Evolutionary conservation across 1,140 invertebrate genomes (phyloP).

Genomic region (Drosophila orena): DNA sequence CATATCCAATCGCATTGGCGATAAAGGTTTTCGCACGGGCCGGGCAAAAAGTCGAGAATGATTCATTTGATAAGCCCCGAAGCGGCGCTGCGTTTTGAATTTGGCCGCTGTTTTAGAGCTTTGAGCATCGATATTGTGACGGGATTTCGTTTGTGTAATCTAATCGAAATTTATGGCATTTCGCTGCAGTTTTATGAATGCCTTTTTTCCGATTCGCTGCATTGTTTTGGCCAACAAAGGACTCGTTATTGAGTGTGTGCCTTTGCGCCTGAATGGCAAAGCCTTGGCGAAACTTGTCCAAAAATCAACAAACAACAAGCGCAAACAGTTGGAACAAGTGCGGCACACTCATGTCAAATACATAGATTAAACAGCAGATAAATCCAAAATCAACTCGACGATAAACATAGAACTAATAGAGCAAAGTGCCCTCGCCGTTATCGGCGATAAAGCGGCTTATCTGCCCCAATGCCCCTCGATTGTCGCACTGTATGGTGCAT

Average conservation of each 20-base stretch:
- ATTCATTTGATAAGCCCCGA: conserved; percentile 51
- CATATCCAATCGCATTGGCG: conserved; percentile 58
- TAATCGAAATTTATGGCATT: conserved; percentile 77
- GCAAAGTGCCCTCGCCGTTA: conserved; percentile 55
- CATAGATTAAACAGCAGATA: conserved; percentile 79
- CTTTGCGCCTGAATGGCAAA: conserved; percentile 2
- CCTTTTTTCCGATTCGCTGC: conserved; percentile 8
- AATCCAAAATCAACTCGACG: conserved; percentile 73
- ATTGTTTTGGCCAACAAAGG: conserved; percentile 34
- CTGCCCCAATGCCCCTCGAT: conserved; percentile 12
- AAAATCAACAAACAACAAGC: conserved; percentile 64
- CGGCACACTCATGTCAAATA: conserved; percentile 74
- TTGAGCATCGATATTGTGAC: conserved; percentile 61
- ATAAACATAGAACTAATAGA: conserved; percentile 69
- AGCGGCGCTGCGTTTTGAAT: conserved; percentile 40
- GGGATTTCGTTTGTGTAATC: conserved; percentile 74
- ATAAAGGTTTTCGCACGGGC: conserved; percentile 40
- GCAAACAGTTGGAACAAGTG: conserved; percentile 72
- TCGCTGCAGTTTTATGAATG: conserved; percentile 62
- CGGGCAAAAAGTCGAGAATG: conserved; percentile 46
- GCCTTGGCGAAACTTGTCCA: conserved; percentile 48
- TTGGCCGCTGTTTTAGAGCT: conserved; percentile 20
- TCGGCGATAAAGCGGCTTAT: conserved; percentile 44
- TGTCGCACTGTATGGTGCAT: conserved; percentile 58
- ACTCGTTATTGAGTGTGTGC: conserved; percentile 3